phyloP scores from a whole-genome alignment of 2,113 vertebrate genomes.

The Stomatorhinus ivindoensis region DNA sequence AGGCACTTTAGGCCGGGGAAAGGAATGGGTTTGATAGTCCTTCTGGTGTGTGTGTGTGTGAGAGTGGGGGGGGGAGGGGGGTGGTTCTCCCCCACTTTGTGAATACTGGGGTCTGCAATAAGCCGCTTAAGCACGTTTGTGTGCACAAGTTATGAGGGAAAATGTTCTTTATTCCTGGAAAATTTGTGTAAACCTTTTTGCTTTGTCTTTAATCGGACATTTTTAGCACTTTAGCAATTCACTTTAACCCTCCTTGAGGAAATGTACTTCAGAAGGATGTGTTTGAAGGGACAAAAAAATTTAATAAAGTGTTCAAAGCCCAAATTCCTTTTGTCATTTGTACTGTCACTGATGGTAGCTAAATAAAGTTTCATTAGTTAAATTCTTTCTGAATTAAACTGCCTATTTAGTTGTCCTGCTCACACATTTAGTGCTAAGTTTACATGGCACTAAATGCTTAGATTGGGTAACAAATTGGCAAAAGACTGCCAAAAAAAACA shows the following conservation, averaged over 20 bases:
- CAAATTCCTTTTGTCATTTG: background rate
- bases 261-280: conserved; percentile 3
- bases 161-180: background rate
- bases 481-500: background rate
- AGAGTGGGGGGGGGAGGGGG: background rate
- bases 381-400: background rate
- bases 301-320: conserved; percentile 2
- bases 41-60: background rate
- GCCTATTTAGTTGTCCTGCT: background rate
- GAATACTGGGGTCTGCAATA: background rate
- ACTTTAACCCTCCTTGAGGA: conserved; percentile 4
- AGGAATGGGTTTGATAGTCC: background rate
- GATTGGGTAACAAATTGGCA: background rate
- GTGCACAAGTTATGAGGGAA: background rate
- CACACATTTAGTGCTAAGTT: background rate
- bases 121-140: background rate
- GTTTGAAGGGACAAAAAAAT: background rate
- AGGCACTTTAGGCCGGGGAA: background rate
- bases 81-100: background rate
- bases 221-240: conserved; percentile 1
- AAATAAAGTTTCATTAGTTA: background rate
- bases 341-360: background rate
- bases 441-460: background rate
- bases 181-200: background rate
- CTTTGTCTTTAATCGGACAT: background rate